Evolutionary conservation across 2,113 vertebrate genomes (phyloP), one percentile per base, ranked within the genome.

Genomic region (Sclerurus mexicanus): DNA sequence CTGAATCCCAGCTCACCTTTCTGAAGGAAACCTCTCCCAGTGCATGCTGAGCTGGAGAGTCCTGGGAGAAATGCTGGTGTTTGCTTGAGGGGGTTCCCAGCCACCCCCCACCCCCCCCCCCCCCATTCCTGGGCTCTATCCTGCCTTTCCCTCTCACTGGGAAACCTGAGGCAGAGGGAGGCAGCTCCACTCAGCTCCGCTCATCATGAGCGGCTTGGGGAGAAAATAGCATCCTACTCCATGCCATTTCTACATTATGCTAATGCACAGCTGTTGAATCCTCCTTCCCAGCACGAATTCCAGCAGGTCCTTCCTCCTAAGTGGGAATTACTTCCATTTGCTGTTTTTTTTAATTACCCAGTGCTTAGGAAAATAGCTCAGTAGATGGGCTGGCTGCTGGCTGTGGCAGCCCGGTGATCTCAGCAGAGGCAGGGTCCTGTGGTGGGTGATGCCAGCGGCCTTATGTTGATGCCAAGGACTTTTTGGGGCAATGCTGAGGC

Each of bases 181-280:
- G 56, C 72, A 71, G 87, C 72, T 69, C 62, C 3, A 3, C 71
- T 55, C 59, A 50, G 68, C 85, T 62, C 77, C 1, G 4, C 58
- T 81, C 19, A 6, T 60, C 37, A 39, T 1, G 5, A 64, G n/a
- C 8, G 2, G 66, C 30, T 4, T 4, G 14, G 55, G 35, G 8
- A 13, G 63, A 58, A 49, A 83, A 71, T 2, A 71, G 14, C 78
- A 27, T 28, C 19, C 4, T 37, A 85, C 63, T 91, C 58, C 58
- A 8, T 4, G 28, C 74, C 31, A 3, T 67, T 90, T 90, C 64
- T 72, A 80, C 79, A 58, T 85, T 73, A 89, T 92, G 95, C 87
- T 94, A 90, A 92, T 83, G 87, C 67, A 62, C 91, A 60, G 77
- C 97, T 96, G 92, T 22, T 75, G 85, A 67, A 83, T 12, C 59